Evolutionary conservation across 2,113 vertebrate species (phyloP).

Genomic region (Tichodroma muraria): DNA sequence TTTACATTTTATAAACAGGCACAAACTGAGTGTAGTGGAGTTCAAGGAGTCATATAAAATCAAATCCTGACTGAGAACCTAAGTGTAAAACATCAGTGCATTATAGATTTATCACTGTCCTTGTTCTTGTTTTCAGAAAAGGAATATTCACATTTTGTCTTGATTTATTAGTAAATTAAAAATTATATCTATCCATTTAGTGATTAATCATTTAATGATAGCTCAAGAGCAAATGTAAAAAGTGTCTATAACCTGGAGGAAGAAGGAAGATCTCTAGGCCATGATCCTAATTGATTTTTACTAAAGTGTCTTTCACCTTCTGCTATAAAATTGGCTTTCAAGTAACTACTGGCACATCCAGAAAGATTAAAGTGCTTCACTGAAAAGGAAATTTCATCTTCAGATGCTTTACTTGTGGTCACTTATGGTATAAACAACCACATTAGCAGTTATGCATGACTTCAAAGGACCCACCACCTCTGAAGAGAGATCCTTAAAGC

Average conservation of each 20-base stretch:
- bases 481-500: background rate
- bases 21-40: background rate
- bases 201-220: background rate
- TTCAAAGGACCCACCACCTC: background rate
- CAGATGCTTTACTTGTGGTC: background rate
- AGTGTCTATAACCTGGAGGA: background rate
- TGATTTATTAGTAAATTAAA: background rate
- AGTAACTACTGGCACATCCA: background rate
- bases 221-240: background rate
- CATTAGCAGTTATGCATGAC: background rate
- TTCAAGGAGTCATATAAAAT: background rate
- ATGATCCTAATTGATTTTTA: background rate
- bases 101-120: background rate
- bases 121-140: background rate
- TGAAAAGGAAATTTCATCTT: slow-evolving; percentile 5
- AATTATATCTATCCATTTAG: background rate
- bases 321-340: background rate
- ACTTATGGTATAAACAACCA: background rate
- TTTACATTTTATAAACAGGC: background rate
- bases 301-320: background rate
- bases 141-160: background rate
- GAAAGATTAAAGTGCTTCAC: background rate
- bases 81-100: background rate
- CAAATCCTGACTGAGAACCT: background rate
- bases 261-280: background rate